Percentiles rank a stretch among this genome's conserved stretches.
phyloP scores from a whole-genome alignment of 2,113 vertebrate species.

The Heteronetta atricapilla region DNA sequence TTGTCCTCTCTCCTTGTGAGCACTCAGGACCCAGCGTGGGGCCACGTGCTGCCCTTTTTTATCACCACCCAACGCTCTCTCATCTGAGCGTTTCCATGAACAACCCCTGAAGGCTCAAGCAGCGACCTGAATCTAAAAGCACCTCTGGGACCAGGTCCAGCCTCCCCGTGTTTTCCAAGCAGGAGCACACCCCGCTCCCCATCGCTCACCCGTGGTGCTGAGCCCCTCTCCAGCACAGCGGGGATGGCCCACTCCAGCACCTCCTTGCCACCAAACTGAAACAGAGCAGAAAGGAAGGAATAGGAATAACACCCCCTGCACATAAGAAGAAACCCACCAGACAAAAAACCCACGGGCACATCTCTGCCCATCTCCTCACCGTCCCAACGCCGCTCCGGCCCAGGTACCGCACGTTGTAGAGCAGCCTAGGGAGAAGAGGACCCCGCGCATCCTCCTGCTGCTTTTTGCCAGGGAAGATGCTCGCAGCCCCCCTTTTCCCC shows the following conservation, averaged over 20 bases:
- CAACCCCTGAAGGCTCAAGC: not conserved
- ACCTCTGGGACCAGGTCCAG: not conserved
- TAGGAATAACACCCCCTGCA: not conserved
- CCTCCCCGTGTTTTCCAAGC: not conserved
- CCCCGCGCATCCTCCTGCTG: not conserved
- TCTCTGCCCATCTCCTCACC: slow-evolving; percentile 63
- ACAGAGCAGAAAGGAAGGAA: not conserved
- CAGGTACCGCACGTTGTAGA: slow-evolving; percentile 79
- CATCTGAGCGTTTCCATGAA: not conserved
- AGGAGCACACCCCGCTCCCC: not conserved
- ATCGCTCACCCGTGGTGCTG: slow-evolving; percentile 30
- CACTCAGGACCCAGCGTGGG: not conserved
- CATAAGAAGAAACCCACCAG: not conserved
- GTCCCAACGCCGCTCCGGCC: slow-evolving; percentile 76
- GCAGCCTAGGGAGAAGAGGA: slow-evolving; percentile 69
- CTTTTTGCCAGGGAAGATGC: not conserved
- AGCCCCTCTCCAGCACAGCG: slow-evolving; percentile 66
- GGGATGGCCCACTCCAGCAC: slow-evolving; percentile 78
- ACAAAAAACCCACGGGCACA: rapidly evolving
- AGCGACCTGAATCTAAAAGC: not conserved
- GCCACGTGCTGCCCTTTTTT: not conserved
- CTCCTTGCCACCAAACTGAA: slow-evolving; percentile 84
- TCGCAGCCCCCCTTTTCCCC: not conserved
- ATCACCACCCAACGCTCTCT: not conserved
- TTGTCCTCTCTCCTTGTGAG: not conserved